Evolutionary conservation across 2,797 vertebrate genomes (phyloP).

Genomic region (Tympanoctomys barrerae): DNA sequence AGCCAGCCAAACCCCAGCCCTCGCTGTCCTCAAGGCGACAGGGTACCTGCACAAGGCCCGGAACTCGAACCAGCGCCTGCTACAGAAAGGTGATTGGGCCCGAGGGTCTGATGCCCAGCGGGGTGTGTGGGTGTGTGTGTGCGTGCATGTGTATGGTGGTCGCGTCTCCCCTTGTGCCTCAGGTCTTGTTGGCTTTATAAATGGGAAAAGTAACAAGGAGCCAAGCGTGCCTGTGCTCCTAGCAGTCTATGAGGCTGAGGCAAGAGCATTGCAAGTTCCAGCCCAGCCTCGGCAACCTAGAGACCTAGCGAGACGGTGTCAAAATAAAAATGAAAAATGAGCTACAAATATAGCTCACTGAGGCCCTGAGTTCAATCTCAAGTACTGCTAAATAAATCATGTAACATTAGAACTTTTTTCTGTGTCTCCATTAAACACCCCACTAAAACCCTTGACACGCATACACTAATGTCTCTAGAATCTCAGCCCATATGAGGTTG

Average conservation of each 20-base stretch:
- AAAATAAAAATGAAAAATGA: neutral
- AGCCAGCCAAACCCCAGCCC: neutral
- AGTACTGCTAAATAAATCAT: neutral
- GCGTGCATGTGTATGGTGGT: neutral
- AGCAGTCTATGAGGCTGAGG: neutral
- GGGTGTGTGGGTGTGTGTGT: neutral
- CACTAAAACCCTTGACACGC: neutral
- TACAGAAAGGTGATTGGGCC: neutral
- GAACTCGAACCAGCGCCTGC: neutral
- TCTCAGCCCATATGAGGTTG: neutral
- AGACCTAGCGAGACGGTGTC: neutral
- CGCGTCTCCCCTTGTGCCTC: neutral
- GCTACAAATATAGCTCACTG: neutral
- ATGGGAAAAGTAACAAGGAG: fast-evolving
- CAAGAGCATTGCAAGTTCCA: neutral
- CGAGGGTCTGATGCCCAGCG: neutral
- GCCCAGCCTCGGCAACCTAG: neutral
- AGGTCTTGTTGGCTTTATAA: neutral
- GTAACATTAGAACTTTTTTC: neutral
- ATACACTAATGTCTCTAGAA: neutral
- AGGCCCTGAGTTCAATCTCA: neutral
- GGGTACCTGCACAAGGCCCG: fast-evolving
- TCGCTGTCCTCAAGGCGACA: fast-evolving
- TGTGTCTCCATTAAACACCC: neutral
- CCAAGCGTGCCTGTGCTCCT: neutral